phyloP scores from a whole-genome alignment of 2,888 invertebrate species.

The Barypeithes pellucidus region DNA sequence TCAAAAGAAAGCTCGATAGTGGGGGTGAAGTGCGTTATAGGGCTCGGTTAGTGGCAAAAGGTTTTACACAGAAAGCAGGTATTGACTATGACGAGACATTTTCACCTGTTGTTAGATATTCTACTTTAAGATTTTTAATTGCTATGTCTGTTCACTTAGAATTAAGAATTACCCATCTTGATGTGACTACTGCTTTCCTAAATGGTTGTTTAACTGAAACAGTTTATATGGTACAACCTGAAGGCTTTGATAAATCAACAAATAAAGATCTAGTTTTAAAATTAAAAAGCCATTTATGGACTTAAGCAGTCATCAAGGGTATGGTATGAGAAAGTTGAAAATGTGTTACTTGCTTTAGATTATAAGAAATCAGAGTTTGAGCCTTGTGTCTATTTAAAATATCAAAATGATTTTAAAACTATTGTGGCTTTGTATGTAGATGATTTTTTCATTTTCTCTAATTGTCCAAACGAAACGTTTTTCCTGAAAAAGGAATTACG shows the following conservation, averaged over 20 bases:
- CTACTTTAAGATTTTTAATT: conserved; percentile 55
- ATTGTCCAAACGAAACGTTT: neutral
- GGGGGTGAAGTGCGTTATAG: too few species aligned
- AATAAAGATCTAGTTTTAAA: neutral
- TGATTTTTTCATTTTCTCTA: conserved; percentile 53
- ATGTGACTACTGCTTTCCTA: conserved; percentile 36
- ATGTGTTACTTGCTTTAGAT: neutral
- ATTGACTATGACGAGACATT: conserved; percentile 56
- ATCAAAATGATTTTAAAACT: neutral
- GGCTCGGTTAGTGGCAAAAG: too few species aligned
- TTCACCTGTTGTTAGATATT: too few species aligned
- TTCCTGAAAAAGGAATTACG: conserved; percentile 16
- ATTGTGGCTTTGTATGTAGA: conserved; percentile 50
- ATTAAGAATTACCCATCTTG: conserved; percentile 50
- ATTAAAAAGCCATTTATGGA: conserved; percentile 24
- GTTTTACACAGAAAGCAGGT: conserved; percentile 56
- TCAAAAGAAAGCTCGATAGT: too few species aligned
- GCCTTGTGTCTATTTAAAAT: conserved; percentile 24
- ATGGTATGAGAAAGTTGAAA: conserved; percentile 28
- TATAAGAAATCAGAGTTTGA: conserved; percentile 26
- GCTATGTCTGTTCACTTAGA: conserved; percentile 53
- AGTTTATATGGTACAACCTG: too few species aligned
- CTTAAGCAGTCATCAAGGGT: conserved; percentile 26
- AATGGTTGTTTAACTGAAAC: conserved; percentile 47
- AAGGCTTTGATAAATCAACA: too few species aligned